Conservation (phyloP, 2,888 invertebrate species). For the Protodeltote pygarga region DNA sequence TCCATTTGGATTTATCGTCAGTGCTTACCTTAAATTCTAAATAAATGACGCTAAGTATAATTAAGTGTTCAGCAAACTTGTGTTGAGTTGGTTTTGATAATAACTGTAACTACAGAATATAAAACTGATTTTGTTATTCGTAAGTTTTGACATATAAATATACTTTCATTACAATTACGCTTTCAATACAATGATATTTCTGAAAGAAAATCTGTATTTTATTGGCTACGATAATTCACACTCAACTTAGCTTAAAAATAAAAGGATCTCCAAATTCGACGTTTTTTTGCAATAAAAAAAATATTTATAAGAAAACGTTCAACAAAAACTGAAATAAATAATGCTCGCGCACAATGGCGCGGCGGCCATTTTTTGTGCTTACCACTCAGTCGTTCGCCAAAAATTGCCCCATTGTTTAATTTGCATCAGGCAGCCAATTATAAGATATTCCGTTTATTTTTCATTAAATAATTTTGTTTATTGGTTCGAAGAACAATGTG, state of each 20-base stretch:
- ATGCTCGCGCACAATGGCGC: conserved; percentile 22
- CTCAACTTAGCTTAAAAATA: conserved; percentile 5
- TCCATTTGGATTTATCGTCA: no score
- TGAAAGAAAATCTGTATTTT: conserved; percentile 1
- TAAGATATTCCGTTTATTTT: conserved; percentile 24
- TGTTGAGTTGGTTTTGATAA: no score
- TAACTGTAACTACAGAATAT: no score
- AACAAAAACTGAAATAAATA: conserved; percentile 28
- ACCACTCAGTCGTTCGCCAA: conserved; percentile 20
- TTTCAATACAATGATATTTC: background rate
- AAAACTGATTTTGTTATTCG: no score
- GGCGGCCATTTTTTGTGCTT: conserved; percentile 18
- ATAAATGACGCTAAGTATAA: no score
- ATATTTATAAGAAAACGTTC: conserved; percentile 18
- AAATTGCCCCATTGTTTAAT: conserved; percentile 31
- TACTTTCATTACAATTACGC: no score
- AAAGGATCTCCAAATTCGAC: conserved; percentile 5
- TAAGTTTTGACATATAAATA: no score
- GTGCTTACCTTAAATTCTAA: no score
- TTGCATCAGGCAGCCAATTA: conserved; percentile 36
- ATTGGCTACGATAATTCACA: background rate
- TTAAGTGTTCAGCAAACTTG: no score
- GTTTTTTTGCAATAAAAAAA: conserved; percentile 7
- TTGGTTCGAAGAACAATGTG: conserved; percentile 3
- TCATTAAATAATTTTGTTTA: conserved; percentile 17